Evolutionary conservation across 1,140 invertebrate genomes (phyloP).

Genomic region (Bombus waltoni): DNA sequence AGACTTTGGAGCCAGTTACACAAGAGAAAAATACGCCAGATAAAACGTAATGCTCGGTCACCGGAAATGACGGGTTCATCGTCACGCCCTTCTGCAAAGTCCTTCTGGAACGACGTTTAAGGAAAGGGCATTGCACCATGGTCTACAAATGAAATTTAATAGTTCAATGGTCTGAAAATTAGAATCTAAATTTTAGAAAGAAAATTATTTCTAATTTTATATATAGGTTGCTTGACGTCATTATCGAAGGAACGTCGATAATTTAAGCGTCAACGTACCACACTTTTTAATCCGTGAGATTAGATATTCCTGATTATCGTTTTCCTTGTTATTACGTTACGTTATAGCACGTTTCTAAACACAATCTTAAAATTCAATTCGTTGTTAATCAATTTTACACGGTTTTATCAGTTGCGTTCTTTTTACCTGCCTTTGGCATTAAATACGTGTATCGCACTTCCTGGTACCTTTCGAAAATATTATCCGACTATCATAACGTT

Average conservation of each 20-base stretch:
- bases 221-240: no score
- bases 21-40: constrained; percentile 40
- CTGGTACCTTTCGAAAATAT: no score
- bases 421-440: background rate
- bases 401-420: no score
- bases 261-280: no score
- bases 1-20: constrained; percentile 39
- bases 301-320: background rate
- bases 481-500: no score
- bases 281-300: background rate
- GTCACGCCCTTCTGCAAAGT: constrained; percentile 26
- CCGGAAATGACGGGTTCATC: constrained; percentile 46
- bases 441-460: no score
- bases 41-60: constrained; percentile 34
- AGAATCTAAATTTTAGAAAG: background rate
- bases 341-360: no score
- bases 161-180: background rate
- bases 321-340: background rate
- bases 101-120: background rate
- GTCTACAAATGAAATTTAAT: background rate
- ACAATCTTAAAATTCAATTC: no score
- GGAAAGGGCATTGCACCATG: background rate
- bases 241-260: no score
- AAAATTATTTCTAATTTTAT: no score
- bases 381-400: no score